A percentile compares a stretch with the other conserved stretches of the same genome.
These are phyloP conservation scores for Caradrina kadenii DNA, from an alignment of 2,888 invertebrate species.

Conservation along the genomic window DNA sequence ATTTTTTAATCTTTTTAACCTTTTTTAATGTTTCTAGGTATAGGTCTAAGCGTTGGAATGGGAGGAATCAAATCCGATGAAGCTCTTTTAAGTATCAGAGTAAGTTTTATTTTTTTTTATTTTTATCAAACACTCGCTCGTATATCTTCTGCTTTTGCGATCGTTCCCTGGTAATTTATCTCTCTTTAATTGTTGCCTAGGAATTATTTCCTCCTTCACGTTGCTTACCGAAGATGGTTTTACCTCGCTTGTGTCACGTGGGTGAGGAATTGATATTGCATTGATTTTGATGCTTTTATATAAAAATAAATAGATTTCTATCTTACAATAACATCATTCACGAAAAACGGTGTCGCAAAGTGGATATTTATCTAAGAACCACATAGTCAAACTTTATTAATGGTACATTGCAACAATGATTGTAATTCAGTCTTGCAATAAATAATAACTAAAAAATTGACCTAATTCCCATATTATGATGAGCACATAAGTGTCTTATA, in stretches of 20 bases:
- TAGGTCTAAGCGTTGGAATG: conserved; percentile 80
- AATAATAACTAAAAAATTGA: not conserved
- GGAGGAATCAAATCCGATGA: conserved; percentile 71
- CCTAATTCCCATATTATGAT: conserved; percentile 32
- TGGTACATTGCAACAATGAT: not conserved
- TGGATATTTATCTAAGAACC: not conserved
- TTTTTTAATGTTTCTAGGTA: conserved; percentile 70
- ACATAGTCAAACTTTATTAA: not conserved
- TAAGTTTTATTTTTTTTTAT: conserved; percentile 58
- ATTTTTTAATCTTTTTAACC: not conserved
- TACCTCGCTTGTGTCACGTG: no score
- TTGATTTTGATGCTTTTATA: no score
- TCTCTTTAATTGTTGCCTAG: no score
- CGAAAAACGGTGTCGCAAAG: no score
- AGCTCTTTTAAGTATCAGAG: conserved; percentile 68
- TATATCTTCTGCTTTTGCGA: no score
- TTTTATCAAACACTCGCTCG: not conserved
- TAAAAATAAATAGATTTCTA: no score
- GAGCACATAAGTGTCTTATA: conserved; percentile 1
- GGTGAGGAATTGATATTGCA: no score
- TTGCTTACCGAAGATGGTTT: no score
- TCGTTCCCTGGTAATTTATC: no score
- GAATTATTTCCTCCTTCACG: no score
- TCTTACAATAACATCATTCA: no score
- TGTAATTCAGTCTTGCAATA: not conserved